Evolutionary conservation across 2,888 invertebrate species (phyloP).

Genomic region (Melinaea marsaeus): DNA sequence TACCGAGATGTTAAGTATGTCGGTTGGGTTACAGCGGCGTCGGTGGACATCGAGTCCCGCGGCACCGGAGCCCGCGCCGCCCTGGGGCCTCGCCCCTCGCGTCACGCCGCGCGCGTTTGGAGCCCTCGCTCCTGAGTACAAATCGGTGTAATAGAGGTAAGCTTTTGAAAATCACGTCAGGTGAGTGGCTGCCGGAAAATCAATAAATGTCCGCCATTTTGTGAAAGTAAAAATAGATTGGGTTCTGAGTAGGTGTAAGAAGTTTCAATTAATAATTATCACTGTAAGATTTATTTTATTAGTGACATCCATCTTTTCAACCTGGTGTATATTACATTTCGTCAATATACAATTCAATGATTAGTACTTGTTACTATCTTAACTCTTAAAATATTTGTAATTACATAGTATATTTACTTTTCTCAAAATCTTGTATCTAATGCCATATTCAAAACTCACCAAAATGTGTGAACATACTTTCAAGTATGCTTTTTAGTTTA

Average conservation of each 20-base stretch:
- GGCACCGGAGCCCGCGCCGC: constrained; percentile 50
- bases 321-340: too few relatives aligned
- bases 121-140: constrained; percentile 70
- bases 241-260: constrained; percentile 18
- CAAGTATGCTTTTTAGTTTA: too few relatives aligned
- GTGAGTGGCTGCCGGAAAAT: constrained; percentile 54
- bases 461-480: too few relatives aligned
- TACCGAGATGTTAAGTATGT: constrained; percentile 64
- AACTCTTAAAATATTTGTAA: too few relatives aligned
- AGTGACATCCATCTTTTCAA: not conserved
- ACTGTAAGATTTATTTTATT: constrained; percentile 5
- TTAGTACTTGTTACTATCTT: too few relatives aligned
- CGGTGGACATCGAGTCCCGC: constrained; percentile 66
- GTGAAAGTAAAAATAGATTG: constrained; percentile 50
- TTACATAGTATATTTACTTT: too few relatives aligned
- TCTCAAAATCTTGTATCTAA: too few relatives aligned
- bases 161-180: constrained; percentile 50
- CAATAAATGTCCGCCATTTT: constrained; percentile 67
- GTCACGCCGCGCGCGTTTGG: constrained; percentile 71
- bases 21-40: constrained; percentile 72
- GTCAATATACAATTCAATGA: too few relatives aligned
- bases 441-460: too few relatives aligned
- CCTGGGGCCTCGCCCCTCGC: constrained; percentile 47
- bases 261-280: constrained; percentile 11
- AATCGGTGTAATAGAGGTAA: constrained; percentile 63